Conservation (phyloP, 2,113 vertebrate genomes). For the Anolis sagrei region DNA sequence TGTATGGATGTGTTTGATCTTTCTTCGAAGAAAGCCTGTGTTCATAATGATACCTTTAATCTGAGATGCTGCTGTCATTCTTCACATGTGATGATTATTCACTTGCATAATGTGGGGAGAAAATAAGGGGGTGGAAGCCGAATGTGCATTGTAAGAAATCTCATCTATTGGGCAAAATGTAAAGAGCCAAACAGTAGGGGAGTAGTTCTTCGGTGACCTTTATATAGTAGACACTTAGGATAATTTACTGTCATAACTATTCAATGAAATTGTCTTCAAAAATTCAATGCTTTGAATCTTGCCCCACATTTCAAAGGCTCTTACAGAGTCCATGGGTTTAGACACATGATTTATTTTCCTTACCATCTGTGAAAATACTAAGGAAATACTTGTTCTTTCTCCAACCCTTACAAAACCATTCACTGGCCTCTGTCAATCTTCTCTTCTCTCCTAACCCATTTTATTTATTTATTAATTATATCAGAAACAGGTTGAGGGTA, state of each 20-base stretch:
- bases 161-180: background rate
- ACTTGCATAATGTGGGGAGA: constrained; percentile 20
- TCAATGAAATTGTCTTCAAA: constrained; percentile 6
- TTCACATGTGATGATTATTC: constrained; percentile 26
- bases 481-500: too few species aligned
- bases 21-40: constrained; percentile 19
- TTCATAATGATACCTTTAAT: constrained; percentile 14
- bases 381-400: background rate
- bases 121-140: background rate
- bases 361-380: constrained; percentile 22
- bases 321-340: background rate
- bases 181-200: background rate
- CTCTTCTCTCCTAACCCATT: constrained; percentile 27
- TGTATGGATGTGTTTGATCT: constrained; percentile 20
- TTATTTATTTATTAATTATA: too few species aligned
- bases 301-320: background rate
- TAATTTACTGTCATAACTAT: background rate
- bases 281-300: constrained; percentile 29
- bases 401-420: background rate
- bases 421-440: constrained; percentile 15
- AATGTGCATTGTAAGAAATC: constrained; percentile 1
- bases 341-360: background rate
- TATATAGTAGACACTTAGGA: background rate
- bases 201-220: background rate
- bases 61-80: background rate